These are phyloP conservation scores for Drosophila tani DNA, from an alignment of 1,140 invertebrate genomes.

Conservation along the genomic window DNA sequence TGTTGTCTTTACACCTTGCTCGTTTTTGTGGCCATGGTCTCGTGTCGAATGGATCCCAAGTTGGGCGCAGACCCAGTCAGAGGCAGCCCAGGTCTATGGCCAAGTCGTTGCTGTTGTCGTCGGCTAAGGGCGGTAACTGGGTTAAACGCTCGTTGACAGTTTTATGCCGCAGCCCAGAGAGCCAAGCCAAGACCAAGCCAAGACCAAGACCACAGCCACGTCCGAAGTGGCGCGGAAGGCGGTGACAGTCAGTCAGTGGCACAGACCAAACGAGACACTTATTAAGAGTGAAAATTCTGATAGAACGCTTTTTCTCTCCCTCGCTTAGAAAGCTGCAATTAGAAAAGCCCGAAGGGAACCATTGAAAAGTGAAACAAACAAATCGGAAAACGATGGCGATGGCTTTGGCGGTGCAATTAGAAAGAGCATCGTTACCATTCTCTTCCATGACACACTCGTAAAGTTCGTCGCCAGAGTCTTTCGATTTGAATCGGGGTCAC, in stretches of 20 bases:
- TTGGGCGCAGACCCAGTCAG: constrained; percentile 19
- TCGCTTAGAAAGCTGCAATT: constrained; percentile 74
- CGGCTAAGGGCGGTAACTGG: constrained; percentile 77
- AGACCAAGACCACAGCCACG: constrained; percentile 31
- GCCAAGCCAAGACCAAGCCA: constrained; percentile 11
- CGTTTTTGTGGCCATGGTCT: constrained; percentile 47
- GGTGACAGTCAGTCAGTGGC: constrained; percentile 73
- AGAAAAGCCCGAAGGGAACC: constrained; percentile 33
- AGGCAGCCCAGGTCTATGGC: constrained; percentile 18
- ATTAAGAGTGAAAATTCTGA: constrained; percentile 80
- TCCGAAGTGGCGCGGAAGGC: constrained; percentile 32
- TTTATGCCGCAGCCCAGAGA: constrained; percentile 61
- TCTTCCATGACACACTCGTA: constrained; percentile 22
- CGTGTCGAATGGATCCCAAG: constrained; percentile 64
- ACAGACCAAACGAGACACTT: constrained; percentile 78
- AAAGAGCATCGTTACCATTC: constrained; percentile 48
- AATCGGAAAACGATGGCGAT: constrained; percentile 48
- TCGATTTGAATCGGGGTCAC: constrained; percentile 32
- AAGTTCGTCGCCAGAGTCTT: constrained; percentile 60
- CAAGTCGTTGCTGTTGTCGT: constrained; percentile 35
- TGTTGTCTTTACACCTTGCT: constrained; percentile 76
- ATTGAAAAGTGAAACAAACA: constrained; percentile 73
- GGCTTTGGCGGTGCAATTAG: constrained; percentile 48
- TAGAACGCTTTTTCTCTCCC: constrained; percentile 64
- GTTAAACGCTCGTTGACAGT: constrained; percentile 81